Evolutionary conservation across 2,113 vertebrate genomes (phyloP).

Genomic region (Nettapus auritus): DNA sequence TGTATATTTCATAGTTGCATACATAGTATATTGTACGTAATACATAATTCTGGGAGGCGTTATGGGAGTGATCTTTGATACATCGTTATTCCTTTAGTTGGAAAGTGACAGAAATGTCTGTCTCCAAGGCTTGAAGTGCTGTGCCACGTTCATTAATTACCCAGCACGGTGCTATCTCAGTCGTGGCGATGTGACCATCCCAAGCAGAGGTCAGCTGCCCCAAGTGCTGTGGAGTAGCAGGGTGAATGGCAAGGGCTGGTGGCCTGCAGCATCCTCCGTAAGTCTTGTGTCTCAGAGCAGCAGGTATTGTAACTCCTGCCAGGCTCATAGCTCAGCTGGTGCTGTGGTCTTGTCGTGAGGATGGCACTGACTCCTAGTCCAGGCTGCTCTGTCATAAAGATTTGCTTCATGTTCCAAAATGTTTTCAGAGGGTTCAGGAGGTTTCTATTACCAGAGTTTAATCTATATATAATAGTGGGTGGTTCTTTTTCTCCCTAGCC

Average conservation of each 20-base stretch:
- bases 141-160: not conserved
- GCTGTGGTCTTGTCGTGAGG: not conserved
- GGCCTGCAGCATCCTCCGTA: not conserved
- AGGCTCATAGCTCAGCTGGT: not conserved
- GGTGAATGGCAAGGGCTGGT: not conserved
- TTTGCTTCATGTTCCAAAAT: not conserved
- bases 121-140: not conserved
- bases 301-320: not conserved
- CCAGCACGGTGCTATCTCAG: not conserved
- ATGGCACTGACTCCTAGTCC: not conserved
- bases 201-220: not conserved
- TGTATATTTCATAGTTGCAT: not conserved
- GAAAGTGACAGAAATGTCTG: not conserved
- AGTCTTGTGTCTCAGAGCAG: not conserved
- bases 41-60: not conserved
- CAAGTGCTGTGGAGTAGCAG: not conserved
- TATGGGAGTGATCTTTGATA: not conserved
- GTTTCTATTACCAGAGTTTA: not conserved
- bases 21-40: not conserved
- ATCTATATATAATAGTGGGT: not conserved
- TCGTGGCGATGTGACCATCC: not conserved
- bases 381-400: not conserved
- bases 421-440: not conserved
- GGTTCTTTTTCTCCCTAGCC: not conserved
- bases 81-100: not conserved